Base-by-base conservation (phyloP, 2,113 vertebrate species). In the Corythaixoides concolor region DNA sequence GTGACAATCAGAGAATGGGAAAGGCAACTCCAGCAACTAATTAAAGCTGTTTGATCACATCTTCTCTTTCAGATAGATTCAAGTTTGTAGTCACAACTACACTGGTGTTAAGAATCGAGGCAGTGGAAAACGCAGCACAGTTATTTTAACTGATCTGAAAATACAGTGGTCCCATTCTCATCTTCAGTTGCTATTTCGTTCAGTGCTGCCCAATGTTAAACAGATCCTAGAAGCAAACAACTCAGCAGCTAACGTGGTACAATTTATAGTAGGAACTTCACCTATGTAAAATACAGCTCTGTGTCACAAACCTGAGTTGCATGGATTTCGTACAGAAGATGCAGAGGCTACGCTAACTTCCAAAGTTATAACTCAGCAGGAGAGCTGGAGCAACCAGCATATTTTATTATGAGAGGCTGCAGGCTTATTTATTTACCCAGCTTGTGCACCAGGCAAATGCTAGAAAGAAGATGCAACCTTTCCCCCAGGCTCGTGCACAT, bases 361-460 rank as follows among this genome's bases (percentile, higher is more conserved):
- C 49, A 28, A 30, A 88, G 85, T 28, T 70, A 3, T 89, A 89
- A 88, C 68, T 96, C 87, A 90, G 77, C 41, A 50, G 47, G 58
- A 88, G 39, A 58, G 79, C 27, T 52, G 47, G 32, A 83, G 49
- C 86, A 92, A 74, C 47, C 67, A 93, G 77, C n/a, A 2, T 87
- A 32, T 95, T 94, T 95, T 90, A 95, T 30, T 59, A 63, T 70
- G 90, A 91, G 68, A 95, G 35, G 72, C 78, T 93, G 35, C 59
- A 90, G 79, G 89, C 60, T 92, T 83, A 39, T 95, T 96, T 96
- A 88, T 73, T 69, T 68, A 72, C 17, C 53, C 73, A 56, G 49
- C 15, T 17, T 15, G 52, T 66, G 47, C 47, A 86, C 3, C n/a
- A 88, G 59, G 83, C 72, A 90, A 58, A 53, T 41, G 50, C 50